Percentiles rank a stretch among this genome's conserved stretches.
Conservation (phyloP, 2,888 invertebrate species). For the Cotesia congregata region DNA sequence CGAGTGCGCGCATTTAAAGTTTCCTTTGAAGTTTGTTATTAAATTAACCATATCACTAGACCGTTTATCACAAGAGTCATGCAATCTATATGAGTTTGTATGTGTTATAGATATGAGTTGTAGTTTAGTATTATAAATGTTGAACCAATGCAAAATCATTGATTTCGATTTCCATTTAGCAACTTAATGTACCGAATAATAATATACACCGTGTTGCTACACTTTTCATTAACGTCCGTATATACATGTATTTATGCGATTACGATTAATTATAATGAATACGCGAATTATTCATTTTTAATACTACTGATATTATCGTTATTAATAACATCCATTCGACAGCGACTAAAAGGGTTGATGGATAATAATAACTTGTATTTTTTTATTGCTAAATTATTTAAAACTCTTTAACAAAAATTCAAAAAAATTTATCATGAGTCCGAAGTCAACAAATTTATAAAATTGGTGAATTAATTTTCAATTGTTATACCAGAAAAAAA, state of each 20-base stretch:
- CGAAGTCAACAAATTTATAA: no score
- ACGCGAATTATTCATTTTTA: conserved; percentile 28
- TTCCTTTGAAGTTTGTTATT: conserved; percentile 36
- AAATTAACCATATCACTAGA: conserved; percentile 36
- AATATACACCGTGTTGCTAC: conserved; percentile 56
- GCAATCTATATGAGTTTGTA: conserved; percentile 13
- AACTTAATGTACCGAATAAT: conserved; percentile 68
- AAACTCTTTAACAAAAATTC: no score
- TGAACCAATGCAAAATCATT: conserved; percentile 54
- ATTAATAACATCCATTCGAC: conserved; percentile 6
- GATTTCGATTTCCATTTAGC: conserved; percentile 67
- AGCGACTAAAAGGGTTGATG: not conserved
- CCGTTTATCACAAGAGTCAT: conserved; percentile 24
- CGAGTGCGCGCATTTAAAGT: not conserved
- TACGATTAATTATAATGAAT: conserved; percentile 30
- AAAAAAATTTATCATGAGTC: no score
- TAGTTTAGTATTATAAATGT: conserved; percentile 20
- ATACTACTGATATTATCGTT: conserved; percentile 23
- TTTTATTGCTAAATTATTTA: no score
- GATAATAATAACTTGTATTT: no score
- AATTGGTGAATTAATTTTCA: no score
- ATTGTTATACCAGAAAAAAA: no score
- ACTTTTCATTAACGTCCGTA: conserved; percentile 64
- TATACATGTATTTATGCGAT: conserved; percentile 19
- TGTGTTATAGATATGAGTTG: conserved; percentile 5